Evolutionary conservation across 2,797 vertebrate species (phyloP).

Genomic region (Thamnophis elegans): DNA sequence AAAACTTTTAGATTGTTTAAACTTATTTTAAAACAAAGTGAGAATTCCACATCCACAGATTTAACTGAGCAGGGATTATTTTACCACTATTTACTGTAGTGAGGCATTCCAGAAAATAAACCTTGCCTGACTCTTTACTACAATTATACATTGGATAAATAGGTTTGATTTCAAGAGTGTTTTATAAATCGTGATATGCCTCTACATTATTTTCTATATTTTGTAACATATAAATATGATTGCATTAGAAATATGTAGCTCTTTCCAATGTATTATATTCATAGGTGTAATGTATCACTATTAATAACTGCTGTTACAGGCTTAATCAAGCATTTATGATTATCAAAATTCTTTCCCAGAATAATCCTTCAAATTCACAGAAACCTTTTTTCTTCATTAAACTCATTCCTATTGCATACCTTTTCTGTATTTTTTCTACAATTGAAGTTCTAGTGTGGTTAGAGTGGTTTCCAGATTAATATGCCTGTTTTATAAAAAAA

Average conservation of each 20-base stretch:
- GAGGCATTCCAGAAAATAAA: background rate
- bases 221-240: background rate
- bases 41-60: background rate
- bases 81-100: background rate
- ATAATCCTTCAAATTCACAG: background rate
- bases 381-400: background rate
- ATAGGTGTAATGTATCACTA: background rate
- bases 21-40: constrained; percentile 27
- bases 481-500: background rate
- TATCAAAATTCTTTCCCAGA: background rate
- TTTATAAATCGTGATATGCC: background rate
- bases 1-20: constrained; percentile 37
- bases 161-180: background rate
- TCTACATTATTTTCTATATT: background rate
- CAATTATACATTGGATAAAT: background rate
- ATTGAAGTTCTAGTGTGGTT: constrained; percentile 20
- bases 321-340: background rate
- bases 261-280: background rate
- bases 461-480: background rate
- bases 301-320: background rate
- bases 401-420: constrained; percentile 1
- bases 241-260: background rate
- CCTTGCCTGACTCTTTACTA: background rate
- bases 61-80: constrained; percentile 7
- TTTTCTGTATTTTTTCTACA: constrained; percentile 31